Evolutionary conservation across 2,797 vertebrate species (phyloP).

Genomic region (Scolopax bukidnonensis): DNA sequence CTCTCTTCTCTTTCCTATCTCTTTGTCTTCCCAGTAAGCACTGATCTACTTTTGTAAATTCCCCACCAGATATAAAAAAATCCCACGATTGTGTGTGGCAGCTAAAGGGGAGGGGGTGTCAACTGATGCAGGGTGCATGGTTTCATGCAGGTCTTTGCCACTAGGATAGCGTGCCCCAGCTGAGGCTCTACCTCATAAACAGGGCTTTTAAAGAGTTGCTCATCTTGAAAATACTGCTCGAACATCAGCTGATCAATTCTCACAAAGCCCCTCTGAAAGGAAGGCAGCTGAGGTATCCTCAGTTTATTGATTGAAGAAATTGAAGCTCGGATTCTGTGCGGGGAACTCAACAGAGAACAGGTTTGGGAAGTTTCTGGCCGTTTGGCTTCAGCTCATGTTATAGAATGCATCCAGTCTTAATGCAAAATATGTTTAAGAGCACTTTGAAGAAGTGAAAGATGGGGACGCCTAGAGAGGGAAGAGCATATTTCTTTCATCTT

Average conservation of each 20-base stretch:
- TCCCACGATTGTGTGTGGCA: neutral
- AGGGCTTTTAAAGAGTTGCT: neutral
- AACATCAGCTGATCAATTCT: neutral
- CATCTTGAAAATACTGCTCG: neutral
- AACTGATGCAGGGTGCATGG: fast-evolving
- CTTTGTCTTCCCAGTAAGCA: neutral
- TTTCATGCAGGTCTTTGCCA: neutral
- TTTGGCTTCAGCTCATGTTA: neutral
- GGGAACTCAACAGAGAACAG: neutral
- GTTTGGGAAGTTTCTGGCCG: neutral
- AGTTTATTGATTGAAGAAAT: neutral
- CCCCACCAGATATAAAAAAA: neutral
- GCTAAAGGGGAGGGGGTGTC: neutral
- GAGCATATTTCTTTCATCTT: neutral
- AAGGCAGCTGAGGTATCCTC: neutral
- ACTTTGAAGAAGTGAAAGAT: neutral
- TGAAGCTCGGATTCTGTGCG: neutral
- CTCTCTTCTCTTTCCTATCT: neutral
- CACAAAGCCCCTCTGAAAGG: neutral
- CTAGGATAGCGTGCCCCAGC: neutral
- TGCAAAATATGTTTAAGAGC: neutral
- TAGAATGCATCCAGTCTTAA: neutral
- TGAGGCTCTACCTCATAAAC: neutral
- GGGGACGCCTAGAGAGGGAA: neutral
- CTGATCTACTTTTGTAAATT: neutral